Evolutionary conservation across 2,113 vertebrate genomes (phyloP).

Genomic region (Myxocyprinus asiaticus): DNA sequence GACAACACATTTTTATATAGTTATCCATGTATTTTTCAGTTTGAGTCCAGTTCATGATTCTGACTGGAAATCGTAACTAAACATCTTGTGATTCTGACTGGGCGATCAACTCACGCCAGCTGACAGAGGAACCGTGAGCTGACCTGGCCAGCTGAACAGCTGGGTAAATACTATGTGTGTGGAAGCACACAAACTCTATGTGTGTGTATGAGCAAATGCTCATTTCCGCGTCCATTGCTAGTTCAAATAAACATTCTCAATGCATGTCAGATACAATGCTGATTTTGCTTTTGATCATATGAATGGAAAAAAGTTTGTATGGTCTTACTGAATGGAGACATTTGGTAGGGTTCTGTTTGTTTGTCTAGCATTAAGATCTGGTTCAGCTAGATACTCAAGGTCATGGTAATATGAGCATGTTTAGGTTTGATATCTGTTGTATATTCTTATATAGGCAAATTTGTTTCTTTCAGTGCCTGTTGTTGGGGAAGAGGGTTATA

Average conservation of each 20-base stretch:
- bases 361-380: too few species aligned
- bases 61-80: neutral
- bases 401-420: too few species aligned
- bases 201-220: neutral
- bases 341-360: too few species aligned
- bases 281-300: neutral
- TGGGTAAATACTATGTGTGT: slow-evolving; percentile 26
- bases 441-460: too few species aligned
- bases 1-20: too few species aligned
- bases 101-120: neutral
- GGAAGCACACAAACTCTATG: neutral
- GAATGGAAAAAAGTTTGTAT: too few species aligned
- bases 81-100: neutral
- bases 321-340: too few species aligned
- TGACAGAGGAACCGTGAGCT: neutral
- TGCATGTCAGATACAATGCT: neutral
- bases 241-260: neutral
- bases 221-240: neutral
- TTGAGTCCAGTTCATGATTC: neutral
- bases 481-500: too few species aligned
- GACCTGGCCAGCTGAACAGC: slow-evolving; percentile 11
- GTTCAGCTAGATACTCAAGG: too few species aligned
- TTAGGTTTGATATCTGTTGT: too few species aligned
- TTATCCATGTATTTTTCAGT: too few species aligned
- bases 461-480: too few species aligned